Evolutionary conservation across 1,140 invertebrate species (phyloP), one percentile per base, ranked within the genome.

Genomic region (Aphelinus atriplicis): DNA sequence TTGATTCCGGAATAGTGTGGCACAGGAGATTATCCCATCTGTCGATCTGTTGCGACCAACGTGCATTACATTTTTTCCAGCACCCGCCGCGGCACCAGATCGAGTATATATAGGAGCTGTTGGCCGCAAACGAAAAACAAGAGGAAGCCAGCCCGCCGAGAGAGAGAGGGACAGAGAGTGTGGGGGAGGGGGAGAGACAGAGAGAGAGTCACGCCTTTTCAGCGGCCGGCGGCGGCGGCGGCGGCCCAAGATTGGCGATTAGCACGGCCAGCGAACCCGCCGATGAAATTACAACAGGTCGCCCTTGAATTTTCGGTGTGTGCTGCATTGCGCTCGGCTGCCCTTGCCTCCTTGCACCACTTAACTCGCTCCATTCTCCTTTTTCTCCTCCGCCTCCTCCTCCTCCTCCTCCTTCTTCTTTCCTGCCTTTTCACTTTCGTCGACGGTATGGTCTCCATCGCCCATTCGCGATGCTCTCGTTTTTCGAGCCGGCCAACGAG

Each of bases 301-400:
- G 81, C 60, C 78, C 78, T 82, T 80, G 81, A 78, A 79, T 68
- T 80, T 82, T 80, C 74, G 80, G 78, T 80, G 75, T 78, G 80
- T 81, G 79, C 64, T 48, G 60, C 53, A 56, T 26, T 47, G 3
- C 50, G 10, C 78, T 72, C 70, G 62, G 58, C 56, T 81, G 79
- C 77, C 78, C 78, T 80, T 81, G 80, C 78, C 77, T 80, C 80
- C 79, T 80, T 80, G 80, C 80, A 77, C 78, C 78, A 60, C 42
- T n/a, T 60, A 60, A 60, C 42, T n/a, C 58, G 26, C 78, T 68
- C 67, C 77, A 73, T 80, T 81, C 78, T 78, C 71, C 73, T 76
- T 74, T 53, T 51, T 62, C 64, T 68, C 75, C 72, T 51, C 67
- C 79, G 71, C 63, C 74, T 69, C 74, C 68, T 57, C 53, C 60